Percentiles rank a stretch among this genome's conserved stretches.
Conservation (phyloP, 2,888 invertebrate genomes). For the Fissipunctia ypsillon region DNA sequence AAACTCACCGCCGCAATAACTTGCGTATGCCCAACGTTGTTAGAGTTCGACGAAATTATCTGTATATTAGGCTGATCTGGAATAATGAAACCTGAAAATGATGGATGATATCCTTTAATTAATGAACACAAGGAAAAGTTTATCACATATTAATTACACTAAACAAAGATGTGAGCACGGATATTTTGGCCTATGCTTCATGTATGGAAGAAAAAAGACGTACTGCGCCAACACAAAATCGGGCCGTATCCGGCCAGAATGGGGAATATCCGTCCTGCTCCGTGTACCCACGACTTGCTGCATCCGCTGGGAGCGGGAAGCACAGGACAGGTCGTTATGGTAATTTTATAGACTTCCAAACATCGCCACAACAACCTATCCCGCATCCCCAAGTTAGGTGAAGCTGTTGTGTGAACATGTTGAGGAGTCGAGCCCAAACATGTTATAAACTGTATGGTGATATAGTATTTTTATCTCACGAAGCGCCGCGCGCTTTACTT, state of each 20-base stretch:
- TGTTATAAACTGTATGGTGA: not conserved
- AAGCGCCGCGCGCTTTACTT: no score
- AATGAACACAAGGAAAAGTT: not conserved
- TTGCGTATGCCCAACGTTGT: conserved; percentile 87
- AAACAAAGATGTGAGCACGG: not conserved
- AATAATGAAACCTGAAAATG: conserved; percentile 60
- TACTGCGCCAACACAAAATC: not conserved
- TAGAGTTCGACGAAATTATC: conserved; percentile 86
- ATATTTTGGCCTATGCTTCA: not conserved
- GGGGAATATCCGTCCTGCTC: not conserved
- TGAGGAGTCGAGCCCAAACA: not conserved
- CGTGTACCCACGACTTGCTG: not conserved
- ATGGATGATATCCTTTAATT: conserved; percentile 9
- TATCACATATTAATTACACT: not conserved
- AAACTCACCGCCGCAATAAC: conserved; percentile 87
- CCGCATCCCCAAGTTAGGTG: not conserved
- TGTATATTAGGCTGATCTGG: conserved; percentile 86
- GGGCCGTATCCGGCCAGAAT: no score
- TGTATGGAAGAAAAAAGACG: not conserved
- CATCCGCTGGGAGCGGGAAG: not conserved
- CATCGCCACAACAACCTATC: not conserved
- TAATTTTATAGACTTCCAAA: not conserved
- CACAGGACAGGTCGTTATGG: not conserved
- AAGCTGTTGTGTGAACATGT: not conserved
- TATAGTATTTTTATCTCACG: no score